Evolutionary conservation across 2,888 invertebrate species (phyloP).

Genomic region (Seira musarum): DNA sequence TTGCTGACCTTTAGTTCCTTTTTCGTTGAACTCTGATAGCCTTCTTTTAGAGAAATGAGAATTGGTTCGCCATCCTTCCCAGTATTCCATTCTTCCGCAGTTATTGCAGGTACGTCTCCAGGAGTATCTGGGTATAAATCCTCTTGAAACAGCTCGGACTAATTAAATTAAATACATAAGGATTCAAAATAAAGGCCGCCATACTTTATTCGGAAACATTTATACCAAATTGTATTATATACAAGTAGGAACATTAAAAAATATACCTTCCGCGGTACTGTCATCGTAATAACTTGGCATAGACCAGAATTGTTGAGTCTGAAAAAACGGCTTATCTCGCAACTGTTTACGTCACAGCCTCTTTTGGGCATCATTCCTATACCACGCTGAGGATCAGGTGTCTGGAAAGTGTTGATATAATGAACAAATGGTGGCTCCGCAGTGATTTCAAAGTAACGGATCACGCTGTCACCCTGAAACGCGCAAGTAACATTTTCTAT

Average conservation of each 20-base stretch:
- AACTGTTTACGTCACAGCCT: slow-evolving; percentile 93
- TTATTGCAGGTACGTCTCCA: slow-evolving; percentile 89
- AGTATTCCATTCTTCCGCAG: slow-evolving; percentile 93
- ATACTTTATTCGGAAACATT: neutral
- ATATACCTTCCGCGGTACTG: slow-evolving; percentile 91
- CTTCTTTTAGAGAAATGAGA: slow-evolving; percentile 90
- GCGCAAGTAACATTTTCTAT: slow-evolving; percentile 26
- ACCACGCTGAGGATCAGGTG: slow-evolving; percentile 97
- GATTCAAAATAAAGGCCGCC: neutral
- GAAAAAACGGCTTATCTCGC: slow-evolving; percentile 97
- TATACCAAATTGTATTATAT: neutral
- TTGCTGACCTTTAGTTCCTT: slow-evolving; percentile 82
- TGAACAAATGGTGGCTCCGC: slow-evolving; percentile 95
- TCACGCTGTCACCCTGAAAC: slow-evolving; percentile 91
- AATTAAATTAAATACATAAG: slow-evolving; percentile 19
- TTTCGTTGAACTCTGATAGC: slow-evolving; percentile 73
- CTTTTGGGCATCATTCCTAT: slow-evolving; percentile 98
- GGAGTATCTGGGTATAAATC: slow-evolving; percentile 97
- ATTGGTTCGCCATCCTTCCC: slow-evolving; percentile 93
- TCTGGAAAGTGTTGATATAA: slow-evolving; percentile 97
- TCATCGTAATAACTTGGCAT: slow-evolving; percentile 97
- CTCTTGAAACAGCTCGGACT: slow-evolving; percentile 96
- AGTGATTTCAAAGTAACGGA: slow-evolving; percentile 94
- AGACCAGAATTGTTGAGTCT: slow-evolving; percentile 94
- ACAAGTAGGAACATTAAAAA: neutral